phyloP scores from a whole-genome alignment of 2,797 vertebrate genomes.

The Anguilla marmorata region DNA sequence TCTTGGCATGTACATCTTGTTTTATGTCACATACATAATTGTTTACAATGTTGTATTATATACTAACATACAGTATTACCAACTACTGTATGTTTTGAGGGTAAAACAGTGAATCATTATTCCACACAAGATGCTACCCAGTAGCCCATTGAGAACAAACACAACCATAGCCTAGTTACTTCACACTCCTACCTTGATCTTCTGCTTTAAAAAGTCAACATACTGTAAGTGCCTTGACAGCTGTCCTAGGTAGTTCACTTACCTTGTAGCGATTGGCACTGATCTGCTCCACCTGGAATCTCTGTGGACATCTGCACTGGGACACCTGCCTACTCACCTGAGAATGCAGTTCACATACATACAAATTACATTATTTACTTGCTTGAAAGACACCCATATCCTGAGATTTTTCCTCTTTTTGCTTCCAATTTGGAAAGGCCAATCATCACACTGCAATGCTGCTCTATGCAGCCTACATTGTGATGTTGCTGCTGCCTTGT shows the following conservation, averaged over 20 bases:
- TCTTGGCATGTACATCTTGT: background rate
- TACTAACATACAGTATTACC: background rate
- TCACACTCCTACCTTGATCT: background rate
- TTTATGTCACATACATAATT: background rate
- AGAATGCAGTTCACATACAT: background rate
- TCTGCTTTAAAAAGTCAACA: background rate
- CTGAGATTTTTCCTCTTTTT: too few relatives aligned
- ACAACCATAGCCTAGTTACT: background rate
- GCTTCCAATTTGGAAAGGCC: background rate
- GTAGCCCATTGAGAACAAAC: background rate
- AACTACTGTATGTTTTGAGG: background rate
- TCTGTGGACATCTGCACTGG: constrained; percentile 86
- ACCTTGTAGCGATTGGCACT: constrained; percentile 89
- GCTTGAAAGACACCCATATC: too few relatives aligned
- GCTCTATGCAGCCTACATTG: background rate
- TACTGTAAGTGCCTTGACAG: background rate
- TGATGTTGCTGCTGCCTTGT: background rate
- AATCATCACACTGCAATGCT: background rate
- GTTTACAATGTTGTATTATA: background rate
- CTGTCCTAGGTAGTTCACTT: constrained; percentile 49
- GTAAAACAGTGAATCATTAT: background rate
- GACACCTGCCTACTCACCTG: constrained; percentile 89
- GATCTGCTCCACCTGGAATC: constrained; percentile 90
- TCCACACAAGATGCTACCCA: background rate
- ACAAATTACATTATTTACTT: background rate